Base-by-base conservation (phyloP, 2,797 vertebrate species). In the Chelon labrosus region DNA sequence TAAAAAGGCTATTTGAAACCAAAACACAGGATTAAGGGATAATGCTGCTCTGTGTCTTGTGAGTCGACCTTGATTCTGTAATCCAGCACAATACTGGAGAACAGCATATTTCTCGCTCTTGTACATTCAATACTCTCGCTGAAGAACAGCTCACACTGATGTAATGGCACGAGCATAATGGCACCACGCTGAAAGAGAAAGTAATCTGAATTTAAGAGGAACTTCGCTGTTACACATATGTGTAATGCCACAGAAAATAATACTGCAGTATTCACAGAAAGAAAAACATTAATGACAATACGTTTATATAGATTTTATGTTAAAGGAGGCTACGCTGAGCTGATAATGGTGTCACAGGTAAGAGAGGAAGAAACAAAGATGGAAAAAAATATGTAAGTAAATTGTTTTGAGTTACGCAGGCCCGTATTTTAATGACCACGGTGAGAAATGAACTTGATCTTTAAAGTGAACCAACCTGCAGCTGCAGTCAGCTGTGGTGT, bases 21-120 rank as follows among this genome's bases (percentile, higher is more conserved):
- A 94, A 93, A 94, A 94, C 92, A 95, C 83, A 90, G 91, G 93
- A 93, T 94, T 95, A 94, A 93, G 86, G 93, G 93, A 95, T 95
- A 94, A 94, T 93, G 88, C 91, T 89, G 88, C 89, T 93, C 91
- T 92, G 88, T 92, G 90, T 94, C 91, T 94, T 92, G 91, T 93
- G 91, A 90, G 91, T 91, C 90, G 88, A 94, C 93, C 92, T 94
- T 94, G 90, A 94, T 93, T 91, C 89, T 82, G 91, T 93, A 93
- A 94, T 94, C 92, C 92, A 93, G 91, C 86, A 93, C 92, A 93
- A 93, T 93, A 90, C 86, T 89, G 83, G 85, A 91, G 88, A 92
- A 92, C 90, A 88, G 92, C 88, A 85, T 77, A 90, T 90, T 91
- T 91, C 86, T 86, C 80, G 84, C 84, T 87, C 84, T 84, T 84